Conservation (phyloP, 2,797 vertebrate species). For the Carcharodon carcharias region DNA sequence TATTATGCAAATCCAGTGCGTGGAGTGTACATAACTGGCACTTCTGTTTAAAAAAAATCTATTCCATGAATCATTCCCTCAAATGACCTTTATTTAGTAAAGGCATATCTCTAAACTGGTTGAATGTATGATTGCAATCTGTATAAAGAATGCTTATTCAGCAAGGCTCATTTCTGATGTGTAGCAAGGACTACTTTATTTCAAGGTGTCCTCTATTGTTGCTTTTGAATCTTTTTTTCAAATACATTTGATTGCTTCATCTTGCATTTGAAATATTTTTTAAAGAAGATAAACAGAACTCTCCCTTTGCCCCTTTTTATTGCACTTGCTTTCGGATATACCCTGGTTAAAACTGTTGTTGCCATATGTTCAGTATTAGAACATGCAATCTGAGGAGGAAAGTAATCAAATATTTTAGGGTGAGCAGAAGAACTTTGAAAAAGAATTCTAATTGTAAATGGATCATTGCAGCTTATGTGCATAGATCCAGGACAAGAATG, state of each 20-base stretch:
- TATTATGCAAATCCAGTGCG: not conserved
- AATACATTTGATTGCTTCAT: conserved; percentile 18
- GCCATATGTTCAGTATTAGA: not conserved
- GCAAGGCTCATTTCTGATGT: conserved; percentile 85
- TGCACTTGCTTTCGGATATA: not conserved
- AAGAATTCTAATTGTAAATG: not conserved
- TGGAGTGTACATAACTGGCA: not conserved
- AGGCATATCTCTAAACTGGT: conserved; percentile 72
- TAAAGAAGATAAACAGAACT: not conserved
- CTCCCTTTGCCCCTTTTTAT: not conserved
- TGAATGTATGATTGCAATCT: conserved; percentile 95
- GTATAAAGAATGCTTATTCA: conserved; percentile 90
- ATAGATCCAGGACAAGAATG: not conserved
- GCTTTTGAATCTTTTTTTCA: conserved; percentile 79
- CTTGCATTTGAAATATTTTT: conserved; percentile 59
- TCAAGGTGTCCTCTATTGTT: conserved; percentile 98
- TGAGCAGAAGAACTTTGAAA: not conserved
- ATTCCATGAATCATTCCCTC: conserved; percentile 56
- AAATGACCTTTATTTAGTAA: conserved; percentile 78
- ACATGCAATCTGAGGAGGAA: no score
- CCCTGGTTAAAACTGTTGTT: not conserved
- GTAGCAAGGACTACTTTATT: conserved; percentile 93
- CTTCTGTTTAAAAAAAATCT: not conserved
- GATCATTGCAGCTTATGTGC: not conserved
- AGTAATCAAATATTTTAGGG: not conserved